Conservation (phyloP, 2,797 vertebrate genomes). For the Peromyscus eremicus region DNA sequence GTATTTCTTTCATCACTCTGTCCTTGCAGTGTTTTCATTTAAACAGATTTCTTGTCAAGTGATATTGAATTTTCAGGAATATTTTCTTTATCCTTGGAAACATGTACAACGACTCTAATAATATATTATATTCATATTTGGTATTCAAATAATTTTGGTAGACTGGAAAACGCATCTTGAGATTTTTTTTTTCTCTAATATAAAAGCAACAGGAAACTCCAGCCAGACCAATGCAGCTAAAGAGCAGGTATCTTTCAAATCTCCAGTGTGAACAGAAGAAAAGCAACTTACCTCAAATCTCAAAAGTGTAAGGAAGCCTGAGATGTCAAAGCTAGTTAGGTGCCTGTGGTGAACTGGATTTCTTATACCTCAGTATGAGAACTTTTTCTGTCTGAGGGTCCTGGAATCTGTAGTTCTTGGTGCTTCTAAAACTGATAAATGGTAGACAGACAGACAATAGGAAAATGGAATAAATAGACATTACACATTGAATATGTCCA, state of each 20-base stretch:
- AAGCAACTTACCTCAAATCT: not conserved
- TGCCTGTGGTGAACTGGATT: not conserved
- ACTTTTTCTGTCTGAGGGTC: not conserved
- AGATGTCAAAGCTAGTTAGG: not conserved
- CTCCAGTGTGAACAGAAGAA: not conserved
- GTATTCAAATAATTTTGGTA: slow-evolving; percentile 69
- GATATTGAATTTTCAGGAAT: slow-evolving; percentile 80
- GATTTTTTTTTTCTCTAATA: slow-evolving; percentile 36
- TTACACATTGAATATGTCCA: not conserved
- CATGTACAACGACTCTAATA: slow-evolving; percentile 28
- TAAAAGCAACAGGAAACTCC: slow-evolving; percentile 35
- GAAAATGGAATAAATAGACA: not conserved
- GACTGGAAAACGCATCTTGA: slow-evolving; percentile 15
- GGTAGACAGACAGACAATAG: not conserved
- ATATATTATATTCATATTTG: slow-evolving; percentile 41
- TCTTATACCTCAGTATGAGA: not conserved
- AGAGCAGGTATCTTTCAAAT: not conserved
- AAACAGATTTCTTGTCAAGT: slow-evolving; percentile 77
- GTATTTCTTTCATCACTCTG: slow-evolving; percentile 79
- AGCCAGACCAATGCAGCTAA: not conserved
- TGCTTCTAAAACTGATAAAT: not conserved
- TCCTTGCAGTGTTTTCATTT: slow-evolving; percentile 76
- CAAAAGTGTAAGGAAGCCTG: not conserved
- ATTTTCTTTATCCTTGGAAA: slow-evolving; percentile 58
- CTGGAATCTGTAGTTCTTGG: not conserved